A percentile compares a stretch with the other conserved stretches of the same genome.
These are phyloP conservation scores for Epinephelus awoara DNA, from an alignment of 2,797 vertebrate genomes.

Conservation along the genomic window DNA sequence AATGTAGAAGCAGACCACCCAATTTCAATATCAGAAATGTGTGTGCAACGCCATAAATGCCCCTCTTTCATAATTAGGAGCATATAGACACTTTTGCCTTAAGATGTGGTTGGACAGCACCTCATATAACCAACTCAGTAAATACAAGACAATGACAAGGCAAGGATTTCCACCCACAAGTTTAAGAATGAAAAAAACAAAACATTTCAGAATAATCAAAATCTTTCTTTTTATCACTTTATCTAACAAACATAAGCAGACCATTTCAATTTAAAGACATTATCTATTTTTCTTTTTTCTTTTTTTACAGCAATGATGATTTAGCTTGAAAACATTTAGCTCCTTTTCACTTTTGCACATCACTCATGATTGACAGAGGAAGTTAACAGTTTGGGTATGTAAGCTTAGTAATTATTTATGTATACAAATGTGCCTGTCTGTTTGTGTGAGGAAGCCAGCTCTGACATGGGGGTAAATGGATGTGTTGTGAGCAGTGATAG, in stretches of 20 bases:
- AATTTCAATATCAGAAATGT: too few species aligned
- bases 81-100: too few species aligned
- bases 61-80: too few species aligned
- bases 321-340: background rate
- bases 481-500: conserved; percentile 59
- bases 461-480: conserved; percentile 64
- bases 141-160: too few species aligned
- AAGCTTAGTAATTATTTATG: conserved; percentile 68
- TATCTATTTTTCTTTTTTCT: background rate
- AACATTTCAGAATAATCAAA: too few species aligned
- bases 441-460: conserved; percentile 56
- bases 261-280: background rate
- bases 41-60: too few species aligned
- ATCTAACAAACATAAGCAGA: background rate
- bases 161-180: too few species aligned
- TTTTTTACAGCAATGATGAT: background rate
- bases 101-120: background rate
- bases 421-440: conserved; percentile 70
- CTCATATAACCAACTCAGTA: background rate
- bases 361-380: conserved; percentile 32
- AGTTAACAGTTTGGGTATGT: conserved; percentile 36
- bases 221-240: background rate
- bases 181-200: too few species aligned
- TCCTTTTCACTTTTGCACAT: background rate
- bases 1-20: too few species aligned